Conservation (phyloP, 2,797 vertebrate species). For the Loris lydekkerianus region DNA sequence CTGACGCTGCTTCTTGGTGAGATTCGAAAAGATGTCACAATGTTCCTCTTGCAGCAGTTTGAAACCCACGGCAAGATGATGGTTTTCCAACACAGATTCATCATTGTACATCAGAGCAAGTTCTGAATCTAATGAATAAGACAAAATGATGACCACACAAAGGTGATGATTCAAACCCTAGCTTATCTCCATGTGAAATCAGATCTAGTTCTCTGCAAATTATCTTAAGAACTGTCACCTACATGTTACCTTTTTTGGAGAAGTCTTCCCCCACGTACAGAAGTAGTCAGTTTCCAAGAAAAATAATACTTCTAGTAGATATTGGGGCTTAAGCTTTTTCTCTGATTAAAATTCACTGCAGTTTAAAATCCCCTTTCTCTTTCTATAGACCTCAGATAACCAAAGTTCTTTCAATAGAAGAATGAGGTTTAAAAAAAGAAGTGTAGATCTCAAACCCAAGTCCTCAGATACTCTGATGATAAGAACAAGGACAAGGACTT, state of each 20-base stretch:
- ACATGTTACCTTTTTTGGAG: not conserved
- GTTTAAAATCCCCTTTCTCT: slow-evolving; percentile 4
- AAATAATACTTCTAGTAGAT: not conserved
- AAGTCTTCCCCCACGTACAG: not conserved
- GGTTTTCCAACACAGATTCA: slow-evolving; percentile 98
- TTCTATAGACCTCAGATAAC: not conserved
- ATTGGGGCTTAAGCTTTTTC: not conserved
- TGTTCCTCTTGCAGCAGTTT: slow-evolving; percentile 98
- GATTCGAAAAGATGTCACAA: slow-evolving; percentile 99
- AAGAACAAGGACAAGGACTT: not conserved
- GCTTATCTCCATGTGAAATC: slow-evolving; percentile 28
- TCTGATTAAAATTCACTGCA: slow-evolving; percentile 20
- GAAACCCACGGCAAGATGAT: slow-evolving; percentile 98
- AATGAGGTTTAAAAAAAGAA: not conserved
- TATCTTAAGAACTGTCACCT: slow-evolving; percentile 16
- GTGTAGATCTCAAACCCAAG: not conserved
- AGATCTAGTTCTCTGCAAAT: not conserved
- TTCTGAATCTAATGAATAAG: slow-evolving; percentile 93
- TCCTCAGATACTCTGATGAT: slow-evolving; percentile 11
- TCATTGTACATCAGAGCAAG: slow-evolving; percentile 99
- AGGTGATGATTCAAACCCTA: not conserved
- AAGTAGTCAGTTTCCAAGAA: not conserved
- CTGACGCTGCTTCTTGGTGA: slow-evolving; percentile 97
- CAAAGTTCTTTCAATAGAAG: not conserved
- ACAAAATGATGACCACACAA: slow-evolving; percentile 11